Conservation (phyloP, 2,113 vertebrate species). For the Dunckerocampus dactyliophorus region DNA sequence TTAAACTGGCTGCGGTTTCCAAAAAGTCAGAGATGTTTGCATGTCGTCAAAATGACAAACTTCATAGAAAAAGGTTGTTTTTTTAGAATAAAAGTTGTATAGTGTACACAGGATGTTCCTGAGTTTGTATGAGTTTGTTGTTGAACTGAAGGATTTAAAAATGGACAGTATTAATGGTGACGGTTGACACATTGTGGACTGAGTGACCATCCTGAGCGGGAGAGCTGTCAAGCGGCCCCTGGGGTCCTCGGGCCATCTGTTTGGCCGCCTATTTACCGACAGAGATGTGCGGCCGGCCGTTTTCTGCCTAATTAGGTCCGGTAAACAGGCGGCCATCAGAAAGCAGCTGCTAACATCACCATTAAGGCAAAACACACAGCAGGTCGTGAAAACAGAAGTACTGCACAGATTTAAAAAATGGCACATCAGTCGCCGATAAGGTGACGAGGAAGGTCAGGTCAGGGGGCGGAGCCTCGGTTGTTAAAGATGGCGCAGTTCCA, state of each 20-base stretch:
- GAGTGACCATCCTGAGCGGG: constrained; percentile 52
- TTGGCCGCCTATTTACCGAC: constrained; percentile 57
- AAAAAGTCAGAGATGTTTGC: too few relatives aligned
- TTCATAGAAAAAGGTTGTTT: too few relatives aligned
- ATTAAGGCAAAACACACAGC: constrained; percentile 56
- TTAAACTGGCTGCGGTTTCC: too few relatives aligned
- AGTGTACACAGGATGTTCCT: background rate
- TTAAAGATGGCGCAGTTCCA: constrained; percentile 22
- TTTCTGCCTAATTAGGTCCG: constrained; percentile 75
- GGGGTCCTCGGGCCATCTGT: constrained; percentile 61
- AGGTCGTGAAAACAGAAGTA: constrained; percentile 44
- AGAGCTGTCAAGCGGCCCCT: constrained; percentile 53
- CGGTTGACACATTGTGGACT: constrained; percentile 27
- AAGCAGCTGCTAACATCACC: constrained; percentile 73
- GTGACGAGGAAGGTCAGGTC: constrained; percentile 43
- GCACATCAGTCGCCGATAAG: constrained; percentile 35
- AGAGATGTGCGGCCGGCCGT: constrained; percentile 65
- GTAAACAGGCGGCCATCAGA: constrained; percentile 74
- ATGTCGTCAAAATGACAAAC: too few relatives aligned
- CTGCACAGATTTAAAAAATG: constrained; percentile 35
- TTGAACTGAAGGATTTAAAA: background rate
- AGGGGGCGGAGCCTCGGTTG: constrained; percentile 19
- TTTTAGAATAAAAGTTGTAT: too few relatives aligned
- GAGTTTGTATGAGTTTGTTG: constrained; percentile 3
- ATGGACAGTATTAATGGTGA: background rate